Conservation (phyloP, 1,140 invertebrate species). For the Riptortus pedestris region DNA sequence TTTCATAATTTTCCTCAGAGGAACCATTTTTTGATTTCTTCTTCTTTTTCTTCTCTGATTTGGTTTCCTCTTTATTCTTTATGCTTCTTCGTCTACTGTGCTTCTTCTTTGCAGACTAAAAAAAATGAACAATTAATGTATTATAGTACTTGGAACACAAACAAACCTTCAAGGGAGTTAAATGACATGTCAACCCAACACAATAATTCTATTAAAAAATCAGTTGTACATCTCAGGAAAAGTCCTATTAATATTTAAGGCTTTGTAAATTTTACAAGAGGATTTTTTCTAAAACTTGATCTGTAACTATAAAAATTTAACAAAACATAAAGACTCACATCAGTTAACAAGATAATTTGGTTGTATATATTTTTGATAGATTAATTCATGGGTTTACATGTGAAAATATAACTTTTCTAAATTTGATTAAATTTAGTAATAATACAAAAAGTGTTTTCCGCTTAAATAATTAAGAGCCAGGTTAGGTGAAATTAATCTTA, state of each 20-base stretch:
- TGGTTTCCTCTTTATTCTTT: conserved; percentile 19
- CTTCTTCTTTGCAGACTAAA: conserved; percentile 21
- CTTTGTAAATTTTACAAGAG: background rate
- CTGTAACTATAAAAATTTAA: no score
- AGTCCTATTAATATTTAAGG: background rate
- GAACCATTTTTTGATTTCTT: conserved; percentile 26
- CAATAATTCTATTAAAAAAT: background rate
- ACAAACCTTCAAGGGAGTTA: no score
- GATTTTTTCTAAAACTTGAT: no score
- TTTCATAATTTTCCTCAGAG: conserved; percentile 27
- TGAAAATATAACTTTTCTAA: no score
- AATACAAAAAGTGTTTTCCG: no score
- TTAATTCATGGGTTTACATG: no score
- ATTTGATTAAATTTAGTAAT: no score
- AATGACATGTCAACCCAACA: background rate
- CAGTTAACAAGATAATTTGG: no score
- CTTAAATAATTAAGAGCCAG: no score
- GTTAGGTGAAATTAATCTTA: background rate
- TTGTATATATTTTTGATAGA: no score
- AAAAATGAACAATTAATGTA: background rate
- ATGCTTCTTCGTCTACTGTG: conserved; percentile 26
- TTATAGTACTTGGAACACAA: background rate
- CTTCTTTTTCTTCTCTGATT: conserved; percentile 28
- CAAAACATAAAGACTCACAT: no score
- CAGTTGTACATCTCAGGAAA: background rate